phyloP scores from a whole-genome alignment of 2,113 vertebrate species.

The Philantomba maxwellii region DNA sequence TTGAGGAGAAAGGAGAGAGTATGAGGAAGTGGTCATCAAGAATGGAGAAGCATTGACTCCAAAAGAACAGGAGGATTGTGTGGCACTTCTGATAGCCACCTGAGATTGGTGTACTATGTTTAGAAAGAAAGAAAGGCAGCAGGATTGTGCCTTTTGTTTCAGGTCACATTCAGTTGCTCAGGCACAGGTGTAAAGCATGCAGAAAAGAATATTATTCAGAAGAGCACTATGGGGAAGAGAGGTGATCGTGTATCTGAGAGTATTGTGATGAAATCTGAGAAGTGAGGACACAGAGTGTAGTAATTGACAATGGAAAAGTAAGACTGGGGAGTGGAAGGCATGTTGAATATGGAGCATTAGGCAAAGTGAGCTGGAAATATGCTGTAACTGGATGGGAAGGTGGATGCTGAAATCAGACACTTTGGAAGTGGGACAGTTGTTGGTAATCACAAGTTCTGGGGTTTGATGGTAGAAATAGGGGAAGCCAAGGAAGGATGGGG shows the following conservation, averaged over 20 bases:
- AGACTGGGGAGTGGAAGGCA: background rate
- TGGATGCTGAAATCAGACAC: background rate
- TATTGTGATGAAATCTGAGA: background rate
- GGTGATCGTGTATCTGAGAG: too few species aligned
- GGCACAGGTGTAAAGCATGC: background rate
- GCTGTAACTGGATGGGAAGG: too few species aligned
- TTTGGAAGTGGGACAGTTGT: background rate
- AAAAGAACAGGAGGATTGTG: background rate
- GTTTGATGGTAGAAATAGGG: background rate
- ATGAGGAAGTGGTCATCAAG: background rate
- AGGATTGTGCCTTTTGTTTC: background rate
- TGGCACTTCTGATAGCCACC: background rate
- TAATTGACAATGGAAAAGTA: background rate
- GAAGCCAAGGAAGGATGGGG: background rate
- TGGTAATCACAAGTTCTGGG: background rate
- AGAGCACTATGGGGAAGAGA: background rate
- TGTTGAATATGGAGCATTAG: too few species aligned
- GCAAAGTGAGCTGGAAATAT: background rate
- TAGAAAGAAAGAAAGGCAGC: background rate
- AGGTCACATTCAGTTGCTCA: background rate
- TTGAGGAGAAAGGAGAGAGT: background rate
- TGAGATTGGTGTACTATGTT: background rate
- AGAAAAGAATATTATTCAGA: background rate
- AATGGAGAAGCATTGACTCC: background rate
- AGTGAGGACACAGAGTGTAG: background rate